Base-by-base conservation (phyloP, 1,140 invertebrate species). In the Melipona quadrifasciata region DNA sequence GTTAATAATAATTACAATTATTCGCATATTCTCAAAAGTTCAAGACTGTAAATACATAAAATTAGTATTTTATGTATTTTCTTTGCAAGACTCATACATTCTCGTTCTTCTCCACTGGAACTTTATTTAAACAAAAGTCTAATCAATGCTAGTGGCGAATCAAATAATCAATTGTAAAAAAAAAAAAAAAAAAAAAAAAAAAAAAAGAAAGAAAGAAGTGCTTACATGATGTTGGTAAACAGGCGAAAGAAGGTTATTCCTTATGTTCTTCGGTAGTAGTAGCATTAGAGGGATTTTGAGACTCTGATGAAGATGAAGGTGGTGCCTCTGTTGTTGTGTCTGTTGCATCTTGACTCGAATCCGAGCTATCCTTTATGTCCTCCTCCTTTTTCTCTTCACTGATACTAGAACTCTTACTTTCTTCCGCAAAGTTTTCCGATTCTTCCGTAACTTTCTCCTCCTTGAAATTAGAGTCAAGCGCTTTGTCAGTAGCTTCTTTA, bases 291-390 rank as follows among this genome's bases (percentile, higher is more conserved):
- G 89, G 86, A 87, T 93, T 93, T 89, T 92, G 87, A 75, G 92
- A 91, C 73, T 92, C 92, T n/a, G 90, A 90, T 64, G 86, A 87
- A 27, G 89, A 84, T 68, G 91, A 79, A 51, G 90, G 82, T 24
- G 87, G 87, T 82, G 85, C 85, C 79, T 90, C 89, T 24, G 87
- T 81, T 58, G 87, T 76, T 72, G 89, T 72, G 70, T 76, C 93
- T 61, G 91, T 92, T n/a, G 91, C 91, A 67, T 93, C 92, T 92
- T 95, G 94, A 93, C 93, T 95, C 89, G 93, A 93, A 55, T 94
- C 93, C 31, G 93, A 94, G 85, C 91, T 94, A 65, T 94, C 93
- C 84, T 94, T 94, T 17, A 91, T 39, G 12, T 92, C 91, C 27
- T 90, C 87, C 31, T 93, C 90, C 64, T 93, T 94, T 76, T 94